Base-by-base conservation (phyloP, 2,113 vertebrate species). In the Connochaetes taurinus region DNA sequence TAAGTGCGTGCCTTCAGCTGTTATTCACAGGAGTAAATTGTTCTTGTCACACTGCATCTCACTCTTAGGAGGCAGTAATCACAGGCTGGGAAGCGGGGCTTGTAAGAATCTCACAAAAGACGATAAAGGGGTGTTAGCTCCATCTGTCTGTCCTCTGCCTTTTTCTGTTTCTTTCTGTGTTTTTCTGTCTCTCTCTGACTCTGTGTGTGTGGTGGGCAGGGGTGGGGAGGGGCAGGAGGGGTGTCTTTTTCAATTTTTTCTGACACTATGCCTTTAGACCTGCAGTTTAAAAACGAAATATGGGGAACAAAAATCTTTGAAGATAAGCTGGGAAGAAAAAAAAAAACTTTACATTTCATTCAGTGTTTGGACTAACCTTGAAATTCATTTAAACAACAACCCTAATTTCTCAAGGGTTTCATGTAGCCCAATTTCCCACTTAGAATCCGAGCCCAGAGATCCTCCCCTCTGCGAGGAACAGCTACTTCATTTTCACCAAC, bases 381-480 rank as follows among this genome's bases (percentile, higher is more conserved):
- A 76, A 85, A 31, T 50, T 52, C 36, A 64, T 74, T 64, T 27
- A 90, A 96, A 74, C 10, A 45, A 33, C 5, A 8, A 27, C 45
- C 12, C 82, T 67, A 21, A 92, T n/a, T 90, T 80, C 43, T 86
- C 57, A 58, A 87, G 64, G n/a, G 43, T 31, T 6, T 50, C 47
- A 15, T 25, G n/a, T 15, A 36, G 23, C 50, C 19, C 17, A 53
- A n/a, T 58, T 52, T 76, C 78, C 60, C 40, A 21, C 3, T 0
- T 8, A 16, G 62, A n/a, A 53, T 36, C 45, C 2, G 0, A 4
- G 7, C 3, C 52, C 15, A 33, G 11, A 29, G 27, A 25, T 13
- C 5, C 45, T 40, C 16, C 4, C 6, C 9, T 3, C 0, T 5
- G 3, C 17, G 17, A 23, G 16, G 2, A 13, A 0, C 5, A 31